phyloP scores from a whole-genome alignment of 1,140 invertebrate genomes.

The Aporrectodea caliginosa region DNA sequence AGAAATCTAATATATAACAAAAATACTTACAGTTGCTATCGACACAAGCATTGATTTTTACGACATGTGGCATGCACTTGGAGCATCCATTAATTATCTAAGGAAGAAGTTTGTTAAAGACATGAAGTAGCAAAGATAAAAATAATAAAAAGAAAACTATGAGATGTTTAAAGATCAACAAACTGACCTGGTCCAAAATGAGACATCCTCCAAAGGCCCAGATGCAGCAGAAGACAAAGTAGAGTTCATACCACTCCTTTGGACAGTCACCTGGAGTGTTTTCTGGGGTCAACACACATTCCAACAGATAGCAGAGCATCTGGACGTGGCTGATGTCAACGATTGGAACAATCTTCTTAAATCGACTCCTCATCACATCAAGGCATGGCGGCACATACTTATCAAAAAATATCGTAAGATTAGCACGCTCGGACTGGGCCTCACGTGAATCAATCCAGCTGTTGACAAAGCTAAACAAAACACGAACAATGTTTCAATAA shows the following conservation, averaged over 20 bases:
- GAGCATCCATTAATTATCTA: too few relatives aligned
- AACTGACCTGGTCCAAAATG: constrained; percentile 79
- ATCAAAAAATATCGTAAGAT: constrained; percentile 88
- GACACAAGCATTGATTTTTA: too few relatives aligned
- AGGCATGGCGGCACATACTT: constrained; percentile 90
- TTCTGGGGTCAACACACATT: constrained; percentile 78
- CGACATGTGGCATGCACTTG: too few relatives aligned
- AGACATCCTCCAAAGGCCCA: constrained; percentile 95
- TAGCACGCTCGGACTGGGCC: constrained; percentile 65
- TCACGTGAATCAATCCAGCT: constrained; percentile 89
- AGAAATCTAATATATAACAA: constrained; percentile 25
- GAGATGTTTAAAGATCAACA: not conserved
- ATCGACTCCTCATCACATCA: constrained; percentile 77
- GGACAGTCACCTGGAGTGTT: constrained; percentile 80
- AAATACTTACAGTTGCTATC: too few relatives aligned
- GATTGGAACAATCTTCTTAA: constrained; percentile 92
- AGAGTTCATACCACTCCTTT: constrained; percentile 88
- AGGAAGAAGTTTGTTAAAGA: too few relatives aligned
- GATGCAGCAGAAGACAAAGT: constrained; percentile 90
- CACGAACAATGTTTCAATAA: too few relatives aligned
- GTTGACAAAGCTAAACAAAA: constrained; percentile 65
- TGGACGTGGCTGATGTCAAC: constrained; percentile 89
- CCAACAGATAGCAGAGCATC: constrained; percentile 85
- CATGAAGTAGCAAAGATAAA: not conserved
- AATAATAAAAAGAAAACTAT: not conserved